Conservation (phyloP, 2,113 vertebrate species). For the Mobula hypostoma region DNA sequence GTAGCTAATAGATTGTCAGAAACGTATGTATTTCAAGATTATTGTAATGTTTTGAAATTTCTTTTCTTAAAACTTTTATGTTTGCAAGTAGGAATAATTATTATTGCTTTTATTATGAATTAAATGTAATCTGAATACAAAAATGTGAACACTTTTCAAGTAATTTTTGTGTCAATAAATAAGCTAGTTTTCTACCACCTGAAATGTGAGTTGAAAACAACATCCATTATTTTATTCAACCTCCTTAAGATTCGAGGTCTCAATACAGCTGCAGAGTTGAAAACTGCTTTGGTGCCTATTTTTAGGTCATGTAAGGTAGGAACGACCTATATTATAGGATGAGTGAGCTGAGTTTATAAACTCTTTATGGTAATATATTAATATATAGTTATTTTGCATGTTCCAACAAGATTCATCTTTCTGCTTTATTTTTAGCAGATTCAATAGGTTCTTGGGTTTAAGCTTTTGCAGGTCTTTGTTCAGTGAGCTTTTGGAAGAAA, state of each 20-base stretch:
- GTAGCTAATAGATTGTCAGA: not conserved
- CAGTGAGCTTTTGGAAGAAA: not conserved
- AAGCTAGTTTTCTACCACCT: not conserved
- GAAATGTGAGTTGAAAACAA: not conserved
- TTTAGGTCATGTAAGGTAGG: not conserved
- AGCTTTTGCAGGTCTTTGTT: not conserved
- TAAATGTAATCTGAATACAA: not conserved
- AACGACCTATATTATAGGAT: not conserved
- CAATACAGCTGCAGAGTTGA: not conserved
- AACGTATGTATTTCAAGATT: not conserved
- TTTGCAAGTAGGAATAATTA: not conserved
- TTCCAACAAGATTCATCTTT: not conserved
- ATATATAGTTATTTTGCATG: not conserved
- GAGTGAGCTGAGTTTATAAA: not conserved
- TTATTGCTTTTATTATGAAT: not conserved
- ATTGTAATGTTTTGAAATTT: not conserved
- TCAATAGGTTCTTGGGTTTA: not conserved
- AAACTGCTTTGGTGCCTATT: not conserved
- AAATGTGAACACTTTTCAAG: not conserved
- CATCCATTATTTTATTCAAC: not conserved
- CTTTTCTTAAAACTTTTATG: not conserved
- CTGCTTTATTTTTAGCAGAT: not conserved
- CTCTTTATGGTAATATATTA: not conserved
- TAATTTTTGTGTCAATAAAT: not conserved
- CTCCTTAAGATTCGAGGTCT: not conserved